phyloP scores from a whole-genome alignment of 2,888 invertebrate genomes.

The Physocephala rufipes region DNA sequence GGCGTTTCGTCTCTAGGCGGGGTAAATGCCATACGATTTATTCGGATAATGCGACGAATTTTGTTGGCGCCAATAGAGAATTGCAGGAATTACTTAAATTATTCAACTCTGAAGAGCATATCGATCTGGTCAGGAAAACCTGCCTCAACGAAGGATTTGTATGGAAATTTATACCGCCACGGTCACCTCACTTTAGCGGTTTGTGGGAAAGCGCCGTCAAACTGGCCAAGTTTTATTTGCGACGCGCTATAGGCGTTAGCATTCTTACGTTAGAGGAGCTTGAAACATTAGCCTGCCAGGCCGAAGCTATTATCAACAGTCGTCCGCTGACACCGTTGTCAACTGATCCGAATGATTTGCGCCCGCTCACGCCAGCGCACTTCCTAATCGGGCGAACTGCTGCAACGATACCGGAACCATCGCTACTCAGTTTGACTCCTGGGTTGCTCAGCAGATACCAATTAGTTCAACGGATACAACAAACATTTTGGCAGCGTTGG shows the following conservation, averaged over 20 bases:
- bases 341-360: neutral
- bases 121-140: neutral
- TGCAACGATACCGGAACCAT: neutral
- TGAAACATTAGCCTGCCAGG: neutral
- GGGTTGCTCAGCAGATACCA: neutral
- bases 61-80: conserved; percentile 5
- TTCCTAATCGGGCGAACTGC: neutral
- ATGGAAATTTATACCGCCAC: neutral
- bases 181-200: conserved; percentile 31
- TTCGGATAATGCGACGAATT: conserved; percentile 17
- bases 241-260: neutral
- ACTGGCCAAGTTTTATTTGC: conserved; percentile 22
- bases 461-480: neutral
- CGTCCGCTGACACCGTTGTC: neutral
- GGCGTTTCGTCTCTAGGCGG: neutral
- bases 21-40: neutral
- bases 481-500: neutral
- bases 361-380: neutral
- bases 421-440: neutral
- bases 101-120: neutral
- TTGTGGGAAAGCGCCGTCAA: conserved; percentile 34
- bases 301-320: neutral
- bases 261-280: conserved; percentile 16
- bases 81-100: neutral
- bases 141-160: neutral